Percentiles rank a stretch among this genome's conserved stretches.
These are phyloP conservation scores for Callimorpha dominula DNA, from an alignment of 2,888 invertebrate genomes.

Conservation along the genomic window DNA sequence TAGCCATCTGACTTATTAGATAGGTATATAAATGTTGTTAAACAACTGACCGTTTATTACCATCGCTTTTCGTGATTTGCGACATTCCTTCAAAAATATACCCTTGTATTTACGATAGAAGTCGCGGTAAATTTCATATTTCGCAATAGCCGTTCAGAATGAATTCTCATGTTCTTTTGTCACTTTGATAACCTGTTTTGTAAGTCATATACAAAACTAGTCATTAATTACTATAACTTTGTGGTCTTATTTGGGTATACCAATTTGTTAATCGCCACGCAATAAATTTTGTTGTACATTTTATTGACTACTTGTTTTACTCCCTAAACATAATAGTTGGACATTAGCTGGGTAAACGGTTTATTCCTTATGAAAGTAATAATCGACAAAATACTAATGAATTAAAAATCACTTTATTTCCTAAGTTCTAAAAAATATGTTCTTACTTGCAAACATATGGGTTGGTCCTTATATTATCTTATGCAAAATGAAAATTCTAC, in stretches of 20 bases:
- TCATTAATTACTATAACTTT: slow-evolving; percentile 21
- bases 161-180: slow-evolving; percentile 16
- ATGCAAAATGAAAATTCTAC: background rate
- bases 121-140: slow-evolving; percentile 12
- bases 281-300: slow-evolving; percentile 10
- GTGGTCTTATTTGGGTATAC: slow-evolving; percentile 3
- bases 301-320: slow-evolving; percentile 15
- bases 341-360: background rate
- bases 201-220: slow-evolving; percentile 18
- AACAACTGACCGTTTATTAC: slow-evolving; percentile 47
- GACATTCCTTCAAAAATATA: slow-evolving; percentile 34
- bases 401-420: background rate
- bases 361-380: no score
- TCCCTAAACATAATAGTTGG: slow-evolving; percentile 1
- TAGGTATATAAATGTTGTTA: slow-evolving; percentile 48
- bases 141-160: background rate
- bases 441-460: background rate
- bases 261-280: slow-evolving; percentile 21
- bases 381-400: no score
- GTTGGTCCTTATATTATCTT: no score
- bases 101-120: slow-evolving; percentile 28
- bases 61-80: slow-evolving; percentile 22
- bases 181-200: slow-evolving; percentile 12
- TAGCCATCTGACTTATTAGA: slow-evolving; percentile 50
- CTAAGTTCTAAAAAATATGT: background rate